Evolutionary conservation across 2,113 vertebrate species (phyloP).

Genomic region (Platycercus adscitus): DNA sequence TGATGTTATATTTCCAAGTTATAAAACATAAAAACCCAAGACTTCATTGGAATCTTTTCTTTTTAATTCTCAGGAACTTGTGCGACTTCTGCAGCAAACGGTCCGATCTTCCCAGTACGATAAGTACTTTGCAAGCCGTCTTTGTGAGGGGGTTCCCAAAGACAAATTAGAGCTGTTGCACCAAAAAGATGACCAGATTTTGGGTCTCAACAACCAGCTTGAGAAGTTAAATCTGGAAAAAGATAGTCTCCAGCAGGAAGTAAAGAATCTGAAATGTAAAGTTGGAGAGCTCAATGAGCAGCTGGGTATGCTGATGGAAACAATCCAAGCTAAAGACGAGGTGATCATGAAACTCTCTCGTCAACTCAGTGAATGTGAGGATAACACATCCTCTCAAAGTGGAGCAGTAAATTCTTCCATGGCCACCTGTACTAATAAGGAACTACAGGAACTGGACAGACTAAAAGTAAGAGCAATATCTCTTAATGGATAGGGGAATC

Average conservation of each 20-base stretch:
- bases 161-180: constrained; percentile 75
- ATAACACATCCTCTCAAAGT: not conserved
- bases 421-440: constrained; percentile 48
- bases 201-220: constrained; percentile 87
- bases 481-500: not conserved
- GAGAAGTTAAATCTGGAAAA: constrained; percentile 87
- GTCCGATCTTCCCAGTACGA: constrained; percentile 90
- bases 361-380: constrained; percentile 76
- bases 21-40: not conserved
- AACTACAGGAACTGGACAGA: constrained; percentile 86
- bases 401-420: constrained; percentile 8
- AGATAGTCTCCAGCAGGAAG: constrained; percentile 88
- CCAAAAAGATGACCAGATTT: constrained; percentile 87
- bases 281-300: constrained; percentile 90
- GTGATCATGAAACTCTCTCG: constrained; percentile 93
- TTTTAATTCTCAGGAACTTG: constrained; percentile 83
- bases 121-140: constrained; percentile 69
- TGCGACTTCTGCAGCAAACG: constrained; percentile 94
- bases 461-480: constrained; percentile 81
- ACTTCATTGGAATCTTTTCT: not conserved
- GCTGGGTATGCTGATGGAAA: constrained; percentile 95
- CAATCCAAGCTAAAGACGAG: constrained; percentile 96
- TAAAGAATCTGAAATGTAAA: constrained; percentile 84
- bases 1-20: not conserved
- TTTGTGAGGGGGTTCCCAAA: constrained; percentile 51